These are phyloP conservation scores for Neoitamus cyanurus DNA, from an alignment of 2,888 invertebrate genomes.

Conservation along the genomic window DNA sequence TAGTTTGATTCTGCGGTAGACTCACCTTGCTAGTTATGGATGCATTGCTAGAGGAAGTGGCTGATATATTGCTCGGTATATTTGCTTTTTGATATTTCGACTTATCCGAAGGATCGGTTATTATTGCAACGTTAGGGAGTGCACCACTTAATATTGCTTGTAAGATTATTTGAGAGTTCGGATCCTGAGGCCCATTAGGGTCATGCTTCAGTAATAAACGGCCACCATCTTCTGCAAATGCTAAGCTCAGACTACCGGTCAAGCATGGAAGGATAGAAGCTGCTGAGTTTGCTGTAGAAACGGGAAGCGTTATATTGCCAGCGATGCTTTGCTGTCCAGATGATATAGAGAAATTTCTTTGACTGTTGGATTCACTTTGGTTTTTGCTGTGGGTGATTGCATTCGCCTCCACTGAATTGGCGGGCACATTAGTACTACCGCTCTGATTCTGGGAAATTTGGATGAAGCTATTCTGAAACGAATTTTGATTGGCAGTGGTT, in stretches of 20 bases:
- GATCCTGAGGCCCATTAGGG: constrained; percentile 70
- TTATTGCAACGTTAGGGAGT: constrained; percentile 65
- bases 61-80: neutral
- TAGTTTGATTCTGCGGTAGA: neutral
- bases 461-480: neutral
- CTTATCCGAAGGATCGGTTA: constrained; percentile 58
- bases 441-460: constrained; percentile 8
- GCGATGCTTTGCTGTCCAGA: constrained; percentile 57
- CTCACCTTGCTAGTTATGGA: constrained; percentile 7
- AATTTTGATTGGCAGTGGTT: neutral
- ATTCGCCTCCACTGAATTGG: neutral
- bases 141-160: constrained; percentile 66
- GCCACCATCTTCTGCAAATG: constrained; percentile 76
- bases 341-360: constrained; percentile 46
- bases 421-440: neutral
- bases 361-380: neutral
- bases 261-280: constrained; percentile 68
- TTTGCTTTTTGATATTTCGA: neutral
- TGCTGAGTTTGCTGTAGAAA: constrained; percentile 57
- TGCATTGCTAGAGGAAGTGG: neutral
- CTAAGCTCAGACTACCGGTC: constrained; percentile 73
- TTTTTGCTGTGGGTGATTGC: neutral
- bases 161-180: constrained; percentile 65
- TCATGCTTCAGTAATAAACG: constrained; percentile 75
- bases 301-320: constrained; percentile 60